Percentiles rank a stretch among this genome's conserved stretches.
These are phyloP conservation scores for Acanthurus lineatus DNA, from an alignment of 2,797 vertebrate genomes.

Conservation along the genomic window DNA sequence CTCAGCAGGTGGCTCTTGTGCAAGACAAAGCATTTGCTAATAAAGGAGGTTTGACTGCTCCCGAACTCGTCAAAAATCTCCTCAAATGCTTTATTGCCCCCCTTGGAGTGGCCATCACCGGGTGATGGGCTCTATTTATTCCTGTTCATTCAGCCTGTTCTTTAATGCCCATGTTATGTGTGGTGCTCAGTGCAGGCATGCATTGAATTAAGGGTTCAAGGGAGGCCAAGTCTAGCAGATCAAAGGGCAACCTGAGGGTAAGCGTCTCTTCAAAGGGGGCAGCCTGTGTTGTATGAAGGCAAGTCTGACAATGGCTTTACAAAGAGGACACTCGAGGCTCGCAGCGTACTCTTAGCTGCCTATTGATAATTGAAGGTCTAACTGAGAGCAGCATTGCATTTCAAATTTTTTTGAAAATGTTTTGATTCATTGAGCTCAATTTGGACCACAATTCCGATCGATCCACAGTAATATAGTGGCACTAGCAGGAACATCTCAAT, in stretches of 20 bases:
- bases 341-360: too few species aligned
- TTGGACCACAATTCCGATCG: not conserved
- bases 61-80: conserved; percentile 23
- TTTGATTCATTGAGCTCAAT: not conserved
- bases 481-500: not conserved
- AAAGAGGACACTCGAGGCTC: conserved; percentile 12
- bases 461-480: not conserved
- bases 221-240: conserved; percentile 53
- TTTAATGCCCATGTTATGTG: conserved; percentile 46
- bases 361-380: not conserved
- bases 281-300: not conserved
- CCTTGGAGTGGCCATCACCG: conserved; percentile 26
- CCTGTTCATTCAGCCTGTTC: conserved; percentile 22
- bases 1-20: conserved; percentile 40
- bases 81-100: conserved; percentile 8
- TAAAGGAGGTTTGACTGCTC: conserved; percentile 4
- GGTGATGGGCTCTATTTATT: conserved; percentile 37
- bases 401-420: not conserved
- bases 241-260: conserved; percentile 54
- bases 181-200: conserved; percentile 2
- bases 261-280: conserved; percentile 56
- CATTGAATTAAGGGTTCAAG: conserved; percentile 41
- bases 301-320: conserved; percentile 34
- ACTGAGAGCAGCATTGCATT: not conserved
- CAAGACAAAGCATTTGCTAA: conserved; percentile 18